phyloP scores from a whole-genome alignment of 2,797 vertebrate genomes.

The Phalanger gymnotis region DNA sequence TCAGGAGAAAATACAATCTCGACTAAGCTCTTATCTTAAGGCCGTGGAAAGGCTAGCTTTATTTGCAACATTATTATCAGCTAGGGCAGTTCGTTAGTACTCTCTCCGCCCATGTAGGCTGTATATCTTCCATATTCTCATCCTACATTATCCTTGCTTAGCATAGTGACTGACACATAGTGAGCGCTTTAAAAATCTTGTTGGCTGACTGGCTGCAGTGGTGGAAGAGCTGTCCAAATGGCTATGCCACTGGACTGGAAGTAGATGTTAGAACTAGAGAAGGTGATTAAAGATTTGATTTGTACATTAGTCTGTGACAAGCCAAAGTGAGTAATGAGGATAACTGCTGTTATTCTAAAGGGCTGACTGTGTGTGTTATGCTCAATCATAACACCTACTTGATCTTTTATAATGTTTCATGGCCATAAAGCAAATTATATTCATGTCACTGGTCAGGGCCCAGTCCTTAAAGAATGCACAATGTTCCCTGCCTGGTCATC shows the following conservation, averaged over 20 bases:
- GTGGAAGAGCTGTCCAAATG: not conserved
- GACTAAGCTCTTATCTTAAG: not conserved
- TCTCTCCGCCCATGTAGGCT: not conserved
- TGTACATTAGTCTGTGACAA: not conserved
- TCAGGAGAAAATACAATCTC: not conserved
- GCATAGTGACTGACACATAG: not conserved
- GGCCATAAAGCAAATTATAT: not conserved
- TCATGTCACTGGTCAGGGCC: not conserved
- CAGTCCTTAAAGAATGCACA: not conserved
- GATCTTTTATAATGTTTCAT: not conserved
- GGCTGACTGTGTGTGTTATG: not conserved
- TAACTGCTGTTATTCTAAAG: not conserved
- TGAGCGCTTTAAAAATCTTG: not conserved
- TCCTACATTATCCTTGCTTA: not conserved
- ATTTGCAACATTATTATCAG: not conserved
- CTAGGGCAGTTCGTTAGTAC: not conserved
- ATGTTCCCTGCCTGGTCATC: not conserved
- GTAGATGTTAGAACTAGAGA: not conserved
- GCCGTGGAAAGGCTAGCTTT: not conserved
- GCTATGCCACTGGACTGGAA: not conserved
- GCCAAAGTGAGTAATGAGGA: not conserved
- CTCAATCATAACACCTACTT: not conserved
- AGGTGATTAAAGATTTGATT: no score
- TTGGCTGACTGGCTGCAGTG: not conserved
- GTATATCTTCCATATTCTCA: not conserved